Base-by-base conservation (phyloP, 1,140 invertebrate genomes). In the Diorhabda elongata region DNA sequence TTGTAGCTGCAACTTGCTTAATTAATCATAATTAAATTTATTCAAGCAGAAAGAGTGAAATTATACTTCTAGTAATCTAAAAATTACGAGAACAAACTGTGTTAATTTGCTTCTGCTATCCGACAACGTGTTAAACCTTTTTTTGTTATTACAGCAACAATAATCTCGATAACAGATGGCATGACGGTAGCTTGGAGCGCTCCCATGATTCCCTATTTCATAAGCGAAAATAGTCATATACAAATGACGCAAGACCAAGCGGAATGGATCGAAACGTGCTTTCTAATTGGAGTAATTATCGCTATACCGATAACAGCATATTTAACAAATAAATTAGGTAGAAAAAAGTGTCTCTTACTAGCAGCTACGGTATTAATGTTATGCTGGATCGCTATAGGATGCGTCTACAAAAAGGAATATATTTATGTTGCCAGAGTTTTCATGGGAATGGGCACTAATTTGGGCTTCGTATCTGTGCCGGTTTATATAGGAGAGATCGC, bases 251-350 rank as follows among this genome's bases (percentile, higher is more conserved):
- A 74, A 45, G 76, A 81, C 2, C 67, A 81, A 74, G 77, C 80
- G 5, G 86, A 87, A 0, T 90, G 88, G 89, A 80, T 90, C 11
- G 84, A 87, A 42, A 87, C 87, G 0, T 72, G 89, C 3, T 80
- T 87, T 52, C 84, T 87, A 3, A 77, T 91, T n/a, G 87, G 88
- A 2, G 88, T 85, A 2, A 82, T 89, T 57, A 71, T 82, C 0
- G 87, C 87, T 3, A 86, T 88, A 0, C 80, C 87, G 4, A 83
- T 86, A 8, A 84, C 83, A 56, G 71, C 83, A 8, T 72, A 74
- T 58, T 68, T 84, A 5, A 83, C 90, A 3, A 88, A 91, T 73
- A 84, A 83, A 73, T 71, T 87, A 45, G 91, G 91, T 2, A 79
- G 91, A 2, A 90, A 88, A 76, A 77, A 78, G 6, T 83, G 87